Evolutionary conservation across 2,113 vertebrate genomes (phyloP), one percentile per base, ranked within the genome.

Genomic region (Myotis brandtii): DNA sequence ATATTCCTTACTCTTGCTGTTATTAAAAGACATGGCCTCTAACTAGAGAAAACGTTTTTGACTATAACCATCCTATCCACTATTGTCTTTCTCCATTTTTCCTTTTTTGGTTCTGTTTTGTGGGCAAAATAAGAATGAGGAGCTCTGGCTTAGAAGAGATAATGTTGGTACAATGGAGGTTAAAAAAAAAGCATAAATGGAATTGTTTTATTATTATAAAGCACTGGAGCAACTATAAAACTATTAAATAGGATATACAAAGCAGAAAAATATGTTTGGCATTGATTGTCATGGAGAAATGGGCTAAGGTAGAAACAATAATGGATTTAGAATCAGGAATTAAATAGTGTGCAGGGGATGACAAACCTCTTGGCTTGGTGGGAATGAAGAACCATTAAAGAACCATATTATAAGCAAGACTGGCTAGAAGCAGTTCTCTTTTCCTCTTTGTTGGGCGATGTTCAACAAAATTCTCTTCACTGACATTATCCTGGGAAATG

Each of bases 171-270:
- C 27, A 79, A 2, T 72, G 25, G 43, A 91, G 67, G 9, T n/a
- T 43, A 50, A 12, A 9, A 37, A 76, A 89, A 89, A 48, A 25
- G 17, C 32, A 40, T 30, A 88, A 85, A 52, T 54, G 23, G 72
- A 87, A 86, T 93, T 86, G n/a, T 48, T 46, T 94, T 52, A 66
- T 72, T 93, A 54, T 69, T 93, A 54, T 69, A 66, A 82, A 92
- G 52, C 80, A 87, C 23, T 72, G 50, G 43, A 93, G 21, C 50
- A 95, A 80, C 32, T 89, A 72, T 64, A 86, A 34, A 89, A 66
- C 66, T 96, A 83, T 43, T 79, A 82, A 84, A 64, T 86, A 86
- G 66, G n/a, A 62, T 93, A 48, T 67, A 50, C 32, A 90, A 50
- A 91, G 46, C n/a, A 89, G 25, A 97, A 81, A 64, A 80, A 79